Percentiles rank a stretch among this genome's conserved stretches.
Conservation (phyloP, 92 coral and sea anemone species). For the Palythoa grandis region DNA sequence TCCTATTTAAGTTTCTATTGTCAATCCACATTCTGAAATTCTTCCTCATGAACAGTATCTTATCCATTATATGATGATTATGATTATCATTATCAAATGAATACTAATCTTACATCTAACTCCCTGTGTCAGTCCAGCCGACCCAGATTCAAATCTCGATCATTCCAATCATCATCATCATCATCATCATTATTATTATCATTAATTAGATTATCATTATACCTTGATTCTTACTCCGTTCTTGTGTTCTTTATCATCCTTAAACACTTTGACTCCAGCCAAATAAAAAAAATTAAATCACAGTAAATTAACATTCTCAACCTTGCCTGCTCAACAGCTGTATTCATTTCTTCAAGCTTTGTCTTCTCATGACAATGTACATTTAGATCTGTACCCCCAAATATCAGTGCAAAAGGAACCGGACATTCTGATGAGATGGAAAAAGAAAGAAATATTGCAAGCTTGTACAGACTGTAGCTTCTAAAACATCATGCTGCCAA, state of each 20-base stretch:
- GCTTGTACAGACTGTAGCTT: neutral
- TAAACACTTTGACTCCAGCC: no score
- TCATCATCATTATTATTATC: neutral
- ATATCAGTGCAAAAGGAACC: conserved; percentile 83
- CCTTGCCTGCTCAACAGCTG: conserved; percentile 82
- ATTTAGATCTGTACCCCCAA: conserved; percentile 98
- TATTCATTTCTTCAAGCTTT: conserved; percentile 72
- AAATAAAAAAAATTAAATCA: neutral
- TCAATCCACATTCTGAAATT: no score
- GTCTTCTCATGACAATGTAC: conserved; percentile 58
- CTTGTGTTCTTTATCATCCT: no score
- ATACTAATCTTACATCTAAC: no score
- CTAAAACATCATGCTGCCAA: neutral
- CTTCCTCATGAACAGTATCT: no score
- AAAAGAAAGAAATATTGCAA: neutral
- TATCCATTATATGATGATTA: no score
- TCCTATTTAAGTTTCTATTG: no score
- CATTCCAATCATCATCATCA: neutral
- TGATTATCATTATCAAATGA: no score
- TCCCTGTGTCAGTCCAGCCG: no score
- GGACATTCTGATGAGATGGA: conserved; percentile 48
- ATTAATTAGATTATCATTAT: neutral
- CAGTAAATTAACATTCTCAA: conserved; percentile 17
- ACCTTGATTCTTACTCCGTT: no score
- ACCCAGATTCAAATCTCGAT: neutral